These are phyloP conservation scores for Leptinotarsa undecemlineata DNA, from an alignment of 1,140 invertebrate genomes.

Conservation along the genomic window DNA sequence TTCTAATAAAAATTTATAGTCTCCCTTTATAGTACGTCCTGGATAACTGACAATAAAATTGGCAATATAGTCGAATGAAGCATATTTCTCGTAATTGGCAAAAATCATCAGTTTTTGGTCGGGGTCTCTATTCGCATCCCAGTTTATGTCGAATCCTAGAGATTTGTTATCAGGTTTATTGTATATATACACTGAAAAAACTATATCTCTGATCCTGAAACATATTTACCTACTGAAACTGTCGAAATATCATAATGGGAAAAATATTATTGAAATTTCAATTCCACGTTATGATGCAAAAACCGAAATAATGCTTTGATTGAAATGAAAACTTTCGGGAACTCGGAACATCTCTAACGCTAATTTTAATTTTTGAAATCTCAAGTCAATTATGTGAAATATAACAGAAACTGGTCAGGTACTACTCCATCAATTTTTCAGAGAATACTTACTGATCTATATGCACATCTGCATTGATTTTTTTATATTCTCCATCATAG, in stretches of 20 bases:
- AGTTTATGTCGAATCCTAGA: slow-evolving; percentile 71
- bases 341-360: not conserved
- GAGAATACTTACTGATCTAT: slow-evolving; percentile 68
- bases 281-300: too few relatives aligned
- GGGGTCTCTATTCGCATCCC: slow-evolving; percentile 82
- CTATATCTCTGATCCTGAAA: slow-evolving; percentile 72
- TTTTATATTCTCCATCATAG: slow-evolving; percentile 50
- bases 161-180: slow-evolving; percentile 64
- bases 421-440: not conserved
- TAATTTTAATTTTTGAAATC: not conserved
- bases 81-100: slow-evolving; percentile 58
- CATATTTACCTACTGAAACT: slow-evolving; percentile 21
- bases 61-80: slow-evolving; percentile 64
- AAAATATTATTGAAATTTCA: not conserved
- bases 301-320: not conserved
- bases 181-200: slow-evolving; percentile 64
- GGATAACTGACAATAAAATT: slow-evolving; percentile 71
- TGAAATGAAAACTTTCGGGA: not conserved
- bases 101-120: slow-evolving; percentile 66
- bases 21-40: slow-evolving; percentile 68
- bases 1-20: slow-evolving; percentile 62
- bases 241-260: not conserved
- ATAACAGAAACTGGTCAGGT: not conserved
- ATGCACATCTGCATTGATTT: slow-evolving; percentile 65
- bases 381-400: not conserved